A percentile compares a stretch with the other conserved stretches of the same genome.
Evolutionary conservation across 2,113 vertebrate species (phyloP).

Genomic region (Pygoscelis adeliae): DNA sequence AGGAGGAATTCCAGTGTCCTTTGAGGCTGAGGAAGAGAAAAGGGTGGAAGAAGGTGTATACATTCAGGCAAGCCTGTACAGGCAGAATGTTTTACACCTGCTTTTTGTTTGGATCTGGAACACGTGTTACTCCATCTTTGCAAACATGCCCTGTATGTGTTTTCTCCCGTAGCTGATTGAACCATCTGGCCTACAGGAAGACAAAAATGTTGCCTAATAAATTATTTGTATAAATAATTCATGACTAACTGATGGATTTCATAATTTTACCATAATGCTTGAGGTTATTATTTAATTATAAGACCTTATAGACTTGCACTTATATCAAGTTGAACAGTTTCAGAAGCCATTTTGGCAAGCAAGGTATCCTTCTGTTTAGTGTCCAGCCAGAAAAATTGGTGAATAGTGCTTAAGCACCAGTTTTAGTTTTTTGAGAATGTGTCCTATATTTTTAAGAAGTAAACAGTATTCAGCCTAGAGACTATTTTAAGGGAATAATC

Average conservation of each 20-base stretch:
- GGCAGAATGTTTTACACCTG: neutral
- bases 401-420: neutral
- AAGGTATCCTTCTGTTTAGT: neutral
- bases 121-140: neutral
- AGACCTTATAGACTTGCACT: neutral
- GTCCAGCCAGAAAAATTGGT: neutral
- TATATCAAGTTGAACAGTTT: neutral
- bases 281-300: neutral
- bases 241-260: neutral
- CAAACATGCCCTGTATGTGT: neutral
- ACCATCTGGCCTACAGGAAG: neutral
- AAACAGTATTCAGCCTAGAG: neutral
- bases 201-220: neutral
- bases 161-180: neutral
- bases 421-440: neutral
- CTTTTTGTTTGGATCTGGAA: neutral
- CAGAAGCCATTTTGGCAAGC: neutral
- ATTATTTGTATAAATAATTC: neutral
- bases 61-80: fast-evolving
- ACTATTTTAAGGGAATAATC: neutral
- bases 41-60: neutral
- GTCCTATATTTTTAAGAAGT: neutral
- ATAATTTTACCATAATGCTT: neutral
- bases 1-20: neutral
- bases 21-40: neutral